Conservation (phyloP, 2,888 invertebrate genomes). For the Villa cingulata region DNA sequence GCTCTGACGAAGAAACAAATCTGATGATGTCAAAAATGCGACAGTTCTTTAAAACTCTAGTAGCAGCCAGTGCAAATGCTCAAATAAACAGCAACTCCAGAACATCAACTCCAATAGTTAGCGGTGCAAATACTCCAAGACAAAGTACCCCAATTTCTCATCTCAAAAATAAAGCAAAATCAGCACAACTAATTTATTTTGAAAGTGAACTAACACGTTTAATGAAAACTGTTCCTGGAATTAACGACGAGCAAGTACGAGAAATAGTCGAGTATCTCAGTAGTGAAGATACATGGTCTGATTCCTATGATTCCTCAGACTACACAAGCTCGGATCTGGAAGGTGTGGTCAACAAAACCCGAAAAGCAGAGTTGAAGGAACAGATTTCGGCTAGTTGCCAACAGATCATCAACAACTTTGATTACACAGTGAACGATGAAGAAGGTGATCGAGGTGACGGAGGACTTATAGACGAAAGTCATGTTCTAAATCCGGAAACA, state of each 20-base stretch:
- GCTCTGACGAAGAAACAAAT: conserved; percentile 86
- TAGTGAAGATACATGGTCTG: conserved; percentile 87
- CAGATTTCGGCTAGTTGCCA: conserved; percentile 81
- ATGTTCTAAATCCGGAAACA: conserved; percentile 54
- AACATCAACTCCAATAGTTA: conserved; percentile 34
- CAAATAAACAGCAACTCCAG: conserved; percentile 33
- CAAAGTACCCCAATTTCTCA: conserved; percentile 45
- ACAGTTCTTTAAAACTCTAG: conserved; percentile 82
- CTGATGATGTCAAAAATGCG: conserved; percentile 92
- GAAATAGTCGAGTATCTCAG: conserved; percentile 87
- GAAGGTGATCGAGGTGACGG: conserved; percentile 42
- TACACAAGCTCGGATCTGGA: conserved; percentile 82
- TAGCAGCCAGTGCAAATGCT: conserved; percentile 47
- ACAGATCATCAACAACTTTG: conserved; percentile 77
- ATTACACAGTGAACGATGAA: conserved; percentile 41
- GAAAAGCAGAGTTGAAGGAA: conserved; percentile 59
- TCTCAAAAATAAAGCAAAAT: conserved; percentile 52
- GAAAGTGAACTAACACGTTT: conserved; percentile 78
- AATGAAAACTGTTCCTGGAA: conserved; percentile 88
- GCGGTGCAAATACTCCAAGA: conserved; percentile 25
- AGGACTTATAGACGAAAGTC: conserved; percentile 36
- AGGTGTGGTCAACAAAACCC: conserved; percentile 42
- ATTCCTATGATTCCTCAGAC: conserved; percentile 84
- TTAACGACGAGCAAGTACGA: conserved; percentile 77
- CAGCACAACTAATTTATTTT: conserved; percentile 75